Evolutionary conservation across 2,888 invertebrate species (phyloP).

Genomic region (Cylindroiulus punctatus): DNA sequence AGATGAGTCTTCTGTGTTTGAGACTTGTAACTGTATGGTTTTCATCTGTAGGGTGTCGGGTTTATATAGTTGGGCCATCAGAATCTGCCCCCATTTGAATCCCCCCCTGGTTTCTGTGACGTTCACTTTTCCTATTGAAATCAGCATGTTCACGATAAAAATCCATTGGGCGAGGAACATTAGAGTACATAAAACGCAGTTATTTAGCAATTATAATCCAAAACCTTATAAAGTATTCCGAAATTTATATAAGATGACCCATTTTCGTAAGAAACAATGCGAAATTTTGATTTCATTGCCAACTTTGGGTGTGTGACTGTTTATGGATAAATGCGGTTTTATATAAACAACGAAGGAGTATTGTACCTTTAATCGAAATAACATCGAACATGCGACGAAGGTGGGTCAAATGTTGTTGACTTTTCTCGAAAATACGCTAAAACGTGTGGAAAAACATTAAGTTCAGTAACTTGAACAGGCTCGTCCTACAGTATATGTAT

Average conservation of each 20-base stretch:
- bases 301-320: slow-evolving; percentile 15
- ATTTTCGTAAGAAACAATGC: slow-evolving; percentile 42
- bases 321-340: background rate
- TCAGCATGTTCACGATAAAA: slow-evolving; percentile 42
- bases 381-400: background rate
- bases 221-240: background rate
- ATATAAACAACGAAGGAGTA: background rate
- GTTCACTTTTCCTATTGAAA: slow-evolving; percentile 48
- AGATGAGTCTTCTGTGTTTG: slow-evolving; percentile 4
- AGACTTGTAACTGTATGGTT: slow-evolving; percentile 21
- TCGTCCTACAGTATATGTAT: background rate
- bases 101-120: slow-evolving; percentile 7
- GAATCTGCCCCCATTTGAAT: slow-evolving; percentile 37
- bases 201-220: slow-evolving; percentile 48
- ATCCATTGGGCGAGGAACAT: slow-evolving; percentile 39
- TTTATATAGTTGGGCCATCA: slow-evolving; percentile 30
- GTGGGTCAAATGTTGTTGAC: slow-evolving; percentile 31
- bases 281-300: slow-evolving; percentile 49
- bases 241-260: slow-evolving; percentile 47
- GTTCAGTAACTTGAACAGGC: background rate
- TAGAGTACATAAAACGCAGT: background rate
- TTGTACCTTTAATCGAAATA: slow-evolving; percentile 27
- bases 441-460: background rate
- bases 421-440: background rate
- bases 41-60: background rate